These are phyloP conservation scores for Dolichomitus sp. DNA, from an alignment of 2,888 invertebrate species.

Conservation along the genomic window DNA sequence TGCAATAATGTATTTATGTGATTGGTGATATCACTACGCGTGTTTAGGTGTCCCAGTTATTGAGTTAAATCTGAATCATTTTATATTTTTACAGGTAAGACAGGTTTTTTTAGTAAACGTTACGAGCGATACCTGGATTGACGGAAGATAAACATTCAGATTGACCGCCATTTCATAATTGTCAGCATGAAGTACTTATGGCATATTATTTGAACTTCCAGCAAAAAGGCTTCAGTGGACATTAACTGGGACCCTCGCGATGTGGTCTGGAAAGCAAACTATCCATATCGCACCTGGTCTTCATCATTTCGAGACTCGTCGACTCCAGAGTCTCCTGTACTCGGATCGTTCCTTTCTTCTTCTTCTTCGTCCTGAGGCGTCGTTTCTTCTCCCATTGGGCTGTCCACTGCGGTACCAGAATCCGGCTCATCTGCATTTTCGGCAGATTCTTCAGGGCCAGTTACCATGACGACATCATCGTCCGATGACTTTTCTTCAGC, in stretches of 20 bases:
- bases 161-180: neutral
- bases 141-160: neutral
- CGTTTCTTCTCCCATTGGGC: conserved; percentile 70
- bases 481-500: conserved; percentile 21
- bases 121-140: neutral
- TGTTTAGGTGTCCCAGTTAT: conserved; percentile 15
- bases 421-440: conserved; percentile 59
- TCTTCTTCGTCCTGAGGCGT: conserved; percentile 80
- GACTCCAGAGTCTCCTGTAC: conserved; percentile 86
- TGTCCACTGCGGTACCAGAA: conserved; percentile 71
- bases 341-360: conserved; percentile 85
- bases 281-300: conserved; percentile 79
- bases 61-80: neutral
- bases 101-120: neutral
- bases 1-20: neutral
- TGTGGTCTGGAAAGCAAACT: neutral
- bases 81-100: neutral
- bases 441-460: conserved; percentile 55
- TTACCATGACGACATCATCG: conserved; percentile 66
- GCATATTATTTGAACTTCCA: neutral
- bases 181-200: neutral
- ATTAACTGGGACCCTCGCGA: conserved; percentile 1
- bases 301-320: conserved; percentile 88
- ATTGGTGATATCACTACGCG: neutral
- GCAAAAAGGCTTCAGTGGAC: neutral